Evolutionary conservation across 2,888 invertebrate genomes (phyloP), one percentile per base, ranked within the genome.

Genomic region (Prenolepis imparis): DNA sequence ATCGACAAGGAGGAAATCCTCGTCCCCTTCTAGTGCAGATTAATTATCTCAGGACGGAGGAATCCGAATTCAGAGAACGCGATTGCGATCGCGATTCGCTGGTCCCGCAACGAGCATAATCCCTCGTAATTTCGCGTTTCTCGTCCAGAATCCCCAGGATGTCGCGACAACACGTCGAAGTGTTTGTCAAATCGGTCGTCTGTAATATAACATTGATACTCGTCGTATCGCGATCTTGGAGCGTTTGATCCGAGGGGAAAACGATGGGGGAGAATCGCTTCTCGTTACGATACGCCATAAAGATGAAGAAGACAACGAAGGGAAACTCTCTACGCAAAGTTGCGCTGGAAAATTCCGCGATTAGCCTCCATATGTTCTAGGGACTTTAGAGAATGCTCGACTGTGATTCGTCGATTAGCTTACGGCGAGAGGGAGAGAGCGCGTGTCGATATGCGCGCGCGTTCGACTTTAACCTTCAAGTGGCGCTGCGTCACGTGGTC

Each of bases 131-230:
- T 28, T 28, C 28, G 28, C 28, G 28, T 28, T 28, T 39, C 32
- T 77, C 36, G 28, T 82, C 44, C 28, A 48, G 41, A 68, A 41
- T 57, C n/a, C 80, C 41, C 4, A 36, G 63, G 64, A 67, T 80
- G 32, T 39, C 57, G 70, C 41, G 44, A 52, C 15, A 63, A 61
- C 64, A 84, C 87, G 86, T 85, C 32, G 8, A 24, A 78, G 12
- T 81, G 85, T 87, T 89, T 89, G 68, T 82, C 77, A 84, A 84
- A 39, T 21, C 48, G n/a, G 8, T 18, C 67, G 48, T n/a, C 70
- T 64, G 80, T 44, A 32, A 48, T 74, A 72, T 83, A 86, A 61
- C 90, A 84, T 86, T 80, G 70, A 41, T 0, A 44, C n/a, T 24
- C 21, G 61, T 61, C 12, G 68, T 12, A 72, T 82, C 78, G 66